Evolutionary conservation across 2,113 vertebrate genomes (phyloP).

Genomic region (Theristicus caerulescens): DNA sequence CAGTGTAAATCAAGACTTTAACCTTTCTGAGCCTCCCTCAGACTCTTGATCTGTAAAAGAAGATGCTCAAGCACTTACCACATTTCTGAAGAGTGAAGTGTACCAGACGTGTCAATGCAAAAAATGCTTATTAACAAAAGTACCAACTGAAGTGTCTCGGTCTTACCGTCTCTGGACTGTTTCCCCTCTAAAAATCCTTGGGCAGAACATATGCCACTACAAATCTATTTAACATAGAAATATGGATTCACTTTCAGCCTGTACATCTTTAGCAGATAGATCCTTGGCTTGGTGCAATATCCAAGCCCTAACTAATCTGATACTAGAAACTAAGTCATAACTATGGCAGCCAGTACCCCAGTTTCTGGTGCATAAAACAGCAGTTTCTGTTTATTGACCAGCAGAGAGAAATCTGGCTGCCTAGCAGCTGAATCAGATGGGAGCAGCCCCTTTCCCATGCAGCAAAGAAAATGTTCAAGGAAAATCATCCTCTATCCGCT

Average conservation of each 20-base stretch:
- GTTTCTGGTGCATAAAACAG: neutral
- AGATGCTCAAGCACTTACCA: neutral
- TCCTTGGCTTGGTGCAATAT: neutral
- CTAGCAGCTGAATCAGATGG: neutral
- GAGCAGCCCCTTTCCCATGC: neutral
- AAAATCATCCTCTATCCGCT: neutral
- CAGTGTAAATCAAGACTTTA: constrained; percentile 29
- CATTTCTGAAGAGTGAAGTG: neutral
- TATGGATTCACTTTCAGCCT: neutral
- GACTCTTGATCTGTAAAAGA: neutral
- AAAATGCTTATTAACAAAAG: neutral
- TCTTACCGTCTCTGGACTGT: neutral
- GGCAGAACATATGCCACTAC: neutral
- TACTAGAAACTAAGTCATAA: neutral
- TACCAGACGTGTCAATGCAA: neutral
- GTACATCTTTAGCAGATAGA: neutral
- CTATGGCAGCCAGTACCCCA: neutral
- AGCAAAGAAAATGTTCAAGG: neutral
- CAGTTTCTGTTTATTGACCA: neutral
- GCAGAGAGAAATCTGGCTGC: neutral
- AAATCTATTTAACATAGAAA: neutral
- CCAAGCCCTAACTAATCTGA: neutral
- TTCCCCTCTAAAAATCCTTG: neutral
- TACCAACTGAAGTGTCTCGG: neutral
- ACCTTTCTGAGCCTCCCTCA: neutral